Base-by-base conservation (phyloP, 2,888 invertebrate species). In the Hylaea fasciaria region DNA sequence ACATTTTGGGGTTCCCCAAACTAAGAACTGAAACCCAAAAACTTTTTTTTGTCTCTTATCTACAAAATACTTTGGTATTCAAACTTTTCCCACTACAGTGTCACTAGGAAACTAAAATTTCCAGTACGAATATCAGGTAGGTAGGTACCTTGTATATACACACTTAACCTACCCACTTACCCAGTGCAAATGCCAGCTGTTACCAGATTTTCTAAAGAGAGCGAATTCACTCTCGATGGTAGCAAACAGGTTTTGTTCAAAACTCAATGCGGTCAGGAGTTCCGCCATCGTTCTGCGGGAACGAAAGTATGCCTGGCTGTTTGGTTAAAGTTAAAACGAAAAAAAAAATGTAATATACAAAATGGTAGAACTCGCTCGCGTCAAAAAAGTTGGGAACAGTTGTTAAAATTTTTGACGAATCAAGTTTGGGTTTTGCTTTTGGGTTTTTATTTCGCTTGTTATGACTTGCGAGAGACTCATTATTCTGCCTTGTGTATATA, bases 251-350 rank as follows among this genome's bases (percentile, higher is more conserved):
- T 51, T 57, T 57, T 50, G 46, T 57, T 57, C 40, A 9, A 43
- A 62, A 62, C 62, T 57, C 57, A 14, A 51, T 47, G 62, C 51
- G 57, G 62, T 62, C 50, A 37, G 39, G 57, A 64, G 41, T 55
- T 51, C 39, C 5, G 16, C 35, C 53, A 39, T 40, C 41, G 51
- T 45, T 52, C 45, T 45, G 57, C 37, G 50, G 52, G 16, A 56
- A 41, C 13, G 49, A 54, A 64, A 64, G 60, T 54, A 60, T 46
- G 60, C 60, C 63, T 49, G 57, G 45, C 22, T 64, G 53, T 37
- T 54, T 50, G 41, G 32, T 11, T 46, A 22, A 57, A 62, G 48
- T 48, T 56, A 17, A 9, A 48, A 41, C 50, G 45, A 35, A 49
- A 55, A 57, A n/a, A n/a, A 54, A 62, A 57, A 62, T 43, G 54